phyloP scores from a whole-genome alignment of 2,888 invertebrate species.

The Eilema depressum region DNA sequence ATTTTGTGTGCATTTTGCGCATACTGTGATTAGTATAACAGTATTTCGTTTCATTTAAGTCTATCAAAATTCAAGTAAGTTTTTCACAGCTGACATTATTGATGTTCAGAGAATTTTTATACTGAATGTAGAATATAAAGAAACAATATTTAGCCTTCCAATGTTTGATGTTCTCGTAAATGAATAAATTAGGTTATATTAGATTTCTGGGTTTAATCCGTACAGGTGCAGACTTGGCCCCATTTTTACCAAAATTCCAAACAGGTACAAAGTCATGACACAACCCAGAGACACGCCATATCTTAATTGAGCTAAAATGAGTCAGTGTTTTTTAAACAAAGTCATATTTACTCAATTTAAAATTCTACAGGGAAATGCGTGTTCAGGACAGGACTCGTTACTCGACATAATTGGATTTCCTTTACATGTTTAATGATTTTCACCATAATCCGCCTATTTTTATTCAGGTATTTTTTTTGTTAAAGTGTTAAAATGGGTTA shows the following conservation, averaged over 20 bases:
- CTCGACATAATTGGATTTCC: constrained; percentile 56
- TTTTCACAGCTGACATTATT: too few relatives aligned
- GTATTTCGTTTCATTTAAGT: too few relatives aligned
- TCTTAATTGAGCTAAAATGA: constrained; percentile 31
- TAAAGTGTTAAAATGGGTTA: constrained; percentile 19
- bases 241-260: neutral
- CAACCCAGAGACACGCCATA: constrained; percentile 1
- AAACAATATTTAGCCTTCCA: too few relatives aligned
- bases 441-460: constrained; percentile 19
- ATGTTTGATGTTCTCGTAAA: neutral
- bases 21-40: too few relatives aligned
- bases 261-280: neutral
- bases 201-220: neutral
- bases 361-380: constrained; percentile 61
- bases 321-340: constrained; percentile 38
- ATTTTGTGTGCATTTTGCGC: too few relatives aligned
- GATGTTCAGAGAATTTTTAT: too few relatives aligned
- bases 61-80: too few relatives aligned
- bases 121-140: too few relatives aligned
- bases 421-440: constrained; percentile 46
- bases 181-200: neutral
- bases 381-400: constrained; percentile 65
- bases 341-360: constrained; percentile 65
- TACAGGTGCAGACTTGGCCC: neutral
- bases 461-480: constrained; percentile 13